Percentiles rank a stretch among this genome's conserved stretches.
phyloP scores from a whole-genome alignment of 2,113 vertebrate species.

The Elachura formosa region DNA sequence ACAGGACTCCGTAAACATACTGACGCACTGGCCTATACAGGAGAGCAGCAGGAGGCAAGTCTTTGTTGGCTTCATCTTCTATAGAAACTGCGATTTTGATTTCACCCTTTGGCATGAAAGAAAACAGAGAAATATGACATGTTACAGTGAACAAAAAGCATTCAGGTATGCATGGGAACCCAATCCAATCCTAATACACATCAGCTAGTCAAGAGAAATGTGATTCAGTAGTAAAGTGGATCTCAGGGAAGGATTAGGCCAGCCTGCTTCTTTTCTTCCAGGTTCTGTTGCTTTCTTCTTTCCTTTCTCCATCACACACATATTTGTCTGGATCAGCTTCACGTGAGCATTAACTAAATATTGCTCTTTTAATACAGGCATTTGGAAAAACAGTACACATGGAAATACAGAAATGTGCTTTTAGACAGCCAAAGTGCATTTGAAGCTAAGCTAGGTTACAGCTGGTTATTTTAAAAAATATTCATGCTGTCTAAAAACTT shows the following conservation, averaged over 20 bases:
- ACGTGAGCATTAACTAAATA: background rate
- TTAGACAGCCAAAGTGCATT: background rate
- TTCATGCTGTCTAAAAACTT: background rate
- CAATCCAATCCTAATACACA: background rate
- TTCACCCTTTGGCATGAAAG: conserved; percentile 85
- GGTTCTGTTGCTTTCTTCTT: background rate
- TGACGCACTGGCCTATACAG: conserved; percentile 93
- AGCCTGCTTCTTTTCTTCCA: background rate
- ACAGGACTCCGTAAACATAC: conserved; percentile 95
- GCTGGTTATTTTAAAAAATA: background rate
- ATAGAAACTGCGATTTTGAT: conserved; percentile 94
- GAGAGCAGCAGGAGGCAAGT: conserved; percentile 92
- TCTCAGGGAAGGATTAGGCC: background rate
- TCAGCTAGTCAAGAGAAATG: background rate
- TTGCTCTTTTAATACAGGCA: background rate
- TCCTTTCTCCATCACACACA: background rate
- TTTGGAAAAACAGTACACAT: background rate
- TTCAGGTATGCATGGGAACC: background rate
- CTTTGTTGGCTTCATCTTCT: conserved; percentile 97
- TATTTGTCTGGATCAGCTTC: background rate
- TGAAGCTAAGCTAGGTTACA: background rate
- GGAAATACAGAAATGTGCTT: background rate
- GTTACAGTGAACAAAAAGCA: conserved; percentile 53
- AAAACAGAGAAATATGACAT: conserved; percentile 70
- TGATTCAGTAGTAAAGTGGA: background rate